Conservation (phyloP, 2,113 vertebrate species). For the Malurus elegans region DNA sequence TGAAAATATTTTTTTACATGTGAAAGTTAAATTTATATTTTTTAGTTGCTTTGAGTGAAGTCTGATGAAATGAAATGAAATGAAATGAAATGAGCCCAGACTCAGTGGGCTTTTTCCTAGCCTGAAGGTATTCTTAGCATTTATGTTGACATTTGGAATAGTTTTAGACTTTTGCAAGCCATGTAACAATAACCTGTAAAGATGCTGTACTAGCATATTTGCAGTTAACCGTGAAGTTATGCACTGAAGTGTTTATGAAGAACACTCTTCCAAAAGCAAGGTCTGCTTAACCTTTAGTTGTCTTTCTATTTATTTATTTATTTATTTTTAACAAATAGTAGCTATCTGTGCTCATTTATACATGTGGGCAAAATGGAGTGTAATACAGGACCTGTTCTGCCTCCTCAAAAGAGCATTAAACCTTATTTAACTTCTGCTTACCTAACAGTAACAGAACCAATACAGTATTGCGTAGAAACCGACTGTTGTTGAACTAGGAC, state of each 20-base stretch:
- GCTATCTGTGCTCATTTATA: background rate
- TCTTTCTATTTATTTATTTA: too few species aligned
- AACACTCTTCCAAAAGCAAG: background rate
- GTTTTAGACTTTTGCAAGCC: background rate
- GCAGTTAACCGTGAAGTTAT: background rate
- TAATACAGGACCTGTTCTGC: rapidly evolving
- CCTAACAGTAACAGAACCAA: background rate
- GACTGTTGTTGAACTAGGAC: background rate
- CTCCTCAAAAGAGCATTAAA: background rate
- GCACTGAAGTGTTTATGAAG: background rate
- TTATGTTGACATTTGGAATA: constrained; percentile 48
- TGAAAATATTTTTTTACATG: background rate
- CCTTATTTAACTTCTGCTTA: background rate
- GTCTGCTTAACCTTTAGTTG: background rate
- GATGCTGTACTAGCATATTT: background rate
- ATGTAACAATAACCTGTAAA: background rate
- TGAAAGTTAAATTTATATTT: constrained; percentile 10
- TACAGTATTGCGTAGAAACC: background rate
- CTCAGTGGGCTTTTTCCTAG: background rate
- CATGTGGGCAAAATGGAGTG: background rate
- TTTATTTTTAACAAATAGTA: background rate
- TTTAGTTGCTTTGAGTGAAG: constrained; percentile 20
- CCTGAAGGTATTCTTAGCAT: constrained; percentile 12
- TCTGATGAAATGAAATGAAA: constrained; percentile 8
- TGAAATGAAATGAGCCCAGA: background rate